Conservation (phyloP, 2,888 invertebrate species). For the Eueremaeus valkanovi region DNA sequence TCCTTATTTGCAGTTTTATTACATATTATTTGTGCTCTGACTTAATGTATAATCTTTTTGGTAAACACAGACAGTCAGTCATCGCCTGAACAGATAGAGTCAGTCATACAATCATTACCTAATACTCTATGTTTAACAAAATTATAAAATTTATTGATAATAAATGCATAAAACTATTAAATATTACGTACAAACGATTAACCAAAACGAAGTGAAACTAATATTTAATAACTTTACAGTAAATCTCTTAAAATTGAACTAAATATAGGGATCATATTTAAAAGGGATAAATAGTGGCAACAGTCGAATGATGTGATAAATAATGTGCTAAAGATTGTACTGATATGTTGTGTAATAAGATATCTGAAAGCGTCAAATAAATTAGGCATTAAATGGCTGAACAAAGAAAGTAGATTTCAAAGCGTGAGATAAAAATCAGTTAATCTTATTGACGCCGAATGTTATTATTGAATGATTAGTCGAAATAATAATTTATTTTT, state of each 20-base stretch:
- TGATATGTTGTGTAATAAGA: background rate
- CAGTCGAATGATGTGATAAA: background rate
- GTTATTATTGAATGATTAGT: conserved; percentile 25
- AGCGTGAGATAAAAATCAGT: conserved; percentile 17
- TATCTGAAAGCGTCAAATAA: background rate
- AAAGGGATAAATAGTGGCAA: background rate
- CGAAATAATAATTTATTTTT: conserved; percentile 12
- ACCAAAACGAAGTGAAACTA: background rate
- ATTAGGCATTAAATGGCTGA: background rate
- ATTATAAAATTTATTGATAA: no score
- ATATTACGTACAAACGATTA: background rate
- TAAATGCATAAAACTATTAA: background rate
- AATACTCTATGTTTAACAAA: no score
- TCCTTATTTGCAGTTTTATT: conserved; percentile 8
- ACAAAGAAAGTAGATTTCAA: background rate
- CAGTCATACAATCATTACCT: background rate
- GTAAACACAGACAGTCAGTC: background rate
- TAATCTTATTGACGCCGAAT: conserved; percentile 29
- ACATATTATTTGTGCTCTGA: background rate
- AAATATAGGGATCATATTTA: background rate
- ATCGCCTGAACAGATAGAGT: background rate
- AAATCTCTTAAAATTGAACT: background rate
- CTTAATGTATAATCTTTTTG: conserved; percentile 1
- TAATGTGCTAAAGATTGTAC: background rate
- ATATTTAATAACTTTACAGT: background rate